Conservation (phyloP, 2,888 invertebrate species). For the Zaprionus obscuricornis region DNA sequence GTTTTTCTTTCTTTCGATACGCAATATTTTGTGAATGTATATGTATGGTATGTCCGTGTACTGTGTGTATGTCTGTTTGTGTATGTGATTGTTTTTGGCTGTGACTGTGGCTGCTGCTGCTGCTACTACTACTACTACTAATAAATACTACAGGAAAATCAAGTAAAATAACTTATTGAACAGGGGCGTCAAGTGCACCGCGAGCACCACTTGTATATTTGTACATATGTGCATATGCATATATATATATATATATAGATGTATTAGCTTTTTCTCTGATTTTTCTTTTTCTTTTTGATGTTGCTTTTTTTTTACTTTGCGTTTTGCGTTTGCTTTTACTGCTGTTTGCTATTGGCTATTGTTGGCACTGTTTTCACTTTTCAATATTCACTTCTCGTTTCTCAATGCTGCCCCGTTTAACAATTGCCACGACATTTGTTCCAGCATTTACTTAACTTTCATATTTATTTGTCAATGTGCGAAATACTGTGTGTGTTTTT, state of each 20-base stretch:
- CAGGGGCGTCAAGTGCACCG: conserved; percentile 50
- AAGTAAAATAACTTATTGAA: conserved; percentile 56
- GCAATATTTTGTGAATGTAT: conserved; percentile 21
- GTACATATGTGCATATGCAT: conserved; percentile 33
- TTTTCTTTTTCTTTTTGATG: conserved; percentile 22
- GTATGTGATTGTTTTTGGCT: conserved; percentile 3
- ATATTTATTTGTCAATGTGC: conserved; percentile 9
- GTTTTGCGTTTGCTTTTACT: conserved; percentile 30
- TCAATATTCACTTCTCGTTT: conserved; percentile 39
- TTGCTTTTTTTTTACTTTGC: conserved; percentile 35
- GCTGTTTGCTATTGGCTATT: conserved; percentile 24
- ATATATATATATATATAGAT: conserved; percentile 28
- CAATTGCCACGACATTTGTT: conserved; percentile 21
- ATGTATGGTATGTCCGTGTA: not conserved
- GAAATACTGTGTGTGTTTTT: conserved; percentile 36
- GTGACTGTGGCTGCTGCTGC: conserved; percentile 2
- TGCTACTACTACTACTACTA: conserved; percentile 27
- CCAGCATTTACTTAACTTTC: conserved; percentile 53
- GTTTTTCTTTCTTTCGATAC: conserved; percentile 34
- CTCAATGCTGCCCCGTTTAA: conserved; percentile 23
- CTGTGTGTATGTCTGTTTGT: not conserved
- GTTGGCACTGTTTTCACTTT: conserved; percentile 71
- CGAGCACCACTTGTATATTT: conserved; percentile 46
- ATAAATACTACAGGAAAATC: conserved; percentile 45
- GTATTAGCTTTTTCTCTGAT: conserved; percentile 33